Percentiles rank a stretch among this genome's conserved stretches.
These are phyloP conservation scores for Catharus bicknelli DNA, from an alignment of 2,113 vertebrate genomes.

Conservation along the genomic window DNA sequence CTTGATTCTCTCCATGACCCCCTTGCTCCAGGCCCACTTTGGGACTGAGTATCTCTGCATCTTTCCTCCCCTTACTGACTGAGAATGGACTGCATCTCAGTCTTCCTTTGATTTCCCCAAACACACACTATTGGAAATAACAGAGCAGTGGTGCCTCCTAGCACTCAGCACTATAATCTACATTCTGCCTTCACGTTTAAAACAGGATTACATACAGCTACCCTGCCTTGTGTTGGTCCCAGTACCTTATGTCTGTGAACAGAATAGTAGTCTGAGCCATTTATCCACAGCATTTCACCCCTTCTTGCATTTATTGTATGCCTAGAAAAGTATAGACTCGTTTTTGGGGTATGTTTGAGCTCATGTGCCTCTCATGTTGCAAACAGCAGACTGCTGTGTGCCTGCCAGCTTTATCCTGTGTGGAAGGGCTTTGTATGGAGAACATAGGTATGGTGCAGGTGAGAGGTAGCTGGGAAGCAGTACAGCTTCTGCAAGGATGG, in stretches of 20 bases:
- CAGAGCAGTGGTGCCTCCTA: background rate
- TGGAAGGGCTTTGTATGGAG: background rate
- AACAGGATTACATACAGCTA: background rate
- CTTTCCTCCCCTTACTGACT: background rate
- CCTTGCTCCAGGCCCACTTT: background rate
- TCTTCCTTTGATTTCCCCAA: background rate
- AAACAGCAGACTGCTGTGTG: background rate
- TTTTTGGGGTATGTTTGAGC: background rate
- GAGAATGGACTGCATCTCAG: background rate
- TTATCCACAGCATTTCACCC: background rate
- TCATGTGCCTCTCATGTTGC: rapidly evolving
- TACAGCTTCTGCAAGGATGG: background rate
- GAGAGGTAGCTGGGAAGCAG: background rate
- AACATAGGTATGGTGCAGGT: background rate
- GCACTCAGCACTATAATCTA: background rate
- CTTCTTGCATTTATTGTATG: background rate
- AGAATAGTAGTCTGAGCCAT: background rate
- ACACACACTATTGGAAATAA: background rate
- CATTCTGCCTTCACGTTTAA: background rate
- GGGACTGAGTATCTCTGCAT: background rate
- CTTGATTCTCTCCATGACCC: background rate
- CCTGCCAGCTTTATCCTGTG: background rate
- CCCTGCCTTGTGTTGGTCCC: background rate
- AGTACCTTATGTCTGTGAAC: background rate
- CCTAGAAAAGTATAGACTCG: background rate